Evolutionary conservation across 1,140 invertebrate species (phyloP).

Genomic region (Tenebrio molitor): DNA sequence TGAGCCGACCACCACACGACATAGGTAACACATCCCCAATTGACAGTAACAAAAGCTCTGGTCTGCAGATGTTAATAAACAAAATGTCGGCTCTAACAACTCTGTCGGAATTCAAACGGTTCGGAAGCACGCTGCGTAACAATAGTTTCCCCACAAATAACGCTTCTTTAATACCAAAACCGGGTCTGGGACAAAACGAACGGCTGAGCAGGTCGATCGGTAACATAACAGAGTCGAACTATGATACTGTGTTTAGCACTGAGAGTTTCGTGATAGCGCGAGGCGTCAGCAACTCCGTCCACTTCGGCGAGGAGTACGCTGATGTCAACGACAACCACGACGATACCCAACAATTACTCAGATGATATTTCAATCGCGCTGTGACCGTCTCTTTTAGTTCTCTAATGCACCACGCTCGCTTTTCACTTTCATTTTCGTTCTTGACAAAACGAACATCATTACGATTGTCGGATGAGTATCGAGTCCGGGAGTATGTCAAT

Average conservation of each 20-base stretch:
- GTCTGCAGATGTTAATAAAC: conserved; percentile 61
- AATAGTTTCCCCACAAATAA: conserved; percentile 63
- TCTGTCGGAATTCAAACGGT: conserved; percentile 57
- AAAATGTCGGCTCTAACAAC: conserved; percentile 60
- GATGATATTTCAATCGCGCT: conserved; percentile 37
- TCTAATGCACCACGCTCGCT: not conserved
- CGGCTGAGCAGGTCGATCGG: conserved; percentile 64
- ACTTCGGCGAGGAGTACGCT: conserved; percentile 50
- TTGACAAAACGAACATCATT: too few species aligned
- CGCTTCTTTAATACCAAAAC: conserved; percentile 55
- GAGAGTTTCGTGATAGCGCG: conserved; percentile 65
- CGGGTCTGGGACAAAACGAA: conserved; percentile 58
- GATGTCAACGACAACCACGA: conserved; percentile 47
- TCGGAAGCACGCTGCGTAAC: conserved; percentile 58
- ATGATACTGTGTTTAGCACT: conserved; percentile 66
- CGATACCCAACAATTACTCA: conserved; percentile 54
- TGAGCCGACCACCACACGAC: conserved; percentile 70
- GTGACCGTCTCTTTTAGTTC: not conserved
- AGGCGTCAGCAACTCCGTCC: conserved; percentile 56
- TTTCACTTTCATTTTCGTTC: conserved; percentile 5
- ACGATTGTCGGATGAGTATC: too few species aligned
- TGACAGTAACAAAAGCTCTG: conserved; percentile 59
- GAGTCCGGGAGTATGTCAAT: too few species aligned
- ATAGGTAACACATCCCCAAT: conserved; percentile 72
- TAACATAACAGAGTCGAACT: conserved; percentile 65